These are phyloP conservation scores for Stichodactyla mertensii DNA, from an alignment of 64 coral and sea anemone genomes.

Conservation along the genomic window DNA sequence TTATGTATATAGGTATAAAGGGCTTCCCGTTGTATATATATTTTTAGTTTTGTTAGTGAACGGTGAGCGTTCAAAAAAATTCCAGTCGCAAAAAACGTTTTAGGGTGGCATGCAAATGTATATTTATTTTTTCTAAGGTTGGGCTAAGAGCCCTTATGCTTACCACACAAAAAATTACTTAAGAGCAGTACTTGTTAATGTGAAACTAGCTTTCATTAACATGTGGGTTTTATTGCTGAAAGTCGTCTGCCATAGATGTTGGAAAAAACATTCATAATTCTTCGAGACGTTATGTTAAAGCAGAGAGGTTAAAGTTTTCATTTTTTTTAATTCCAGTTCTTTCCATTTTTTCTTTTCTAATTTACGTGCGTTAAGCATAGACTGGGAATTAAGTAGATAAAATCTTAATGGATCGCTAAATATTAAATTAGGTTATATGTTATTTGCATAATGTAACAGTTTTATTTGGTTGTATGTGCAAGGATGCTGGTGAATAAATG, in stretches of 20 bases:
- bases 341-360: not conserved
- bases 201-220: not conserved
- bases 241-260: too few relatives aligned
- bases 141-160: not conserved
- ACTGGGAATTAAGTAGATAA: not conserved
- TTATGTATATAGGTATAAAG: not conserved
- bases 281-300: not conserved
- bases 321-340: too few relatives aligned
- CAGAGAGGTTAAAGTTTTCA: not conserved
- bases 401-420: not conserved
- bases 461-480: not conserved
- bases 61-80: too few relatives aligned
- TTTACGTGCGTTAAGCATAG: not conserved
- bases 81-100: not conserved
- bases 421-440: not conserved
- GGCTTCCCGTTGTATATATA: not conserved
- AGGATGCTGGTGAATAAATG: not conserved
- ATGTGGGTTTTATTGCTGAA: not conserved
- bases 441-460: not conserved
- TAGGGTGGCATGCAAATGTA: not conserved
- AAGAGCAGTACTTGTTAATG: not conserved
- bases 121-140: not conserved
- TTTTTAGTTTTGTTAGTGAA: not conserved
- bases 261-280: too few relatives aligned
- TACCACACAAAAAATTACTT: not conserved